Conservation (phyloP, 2,797 vertebrate species). For the Gymnopithys bicolor region DNA sequence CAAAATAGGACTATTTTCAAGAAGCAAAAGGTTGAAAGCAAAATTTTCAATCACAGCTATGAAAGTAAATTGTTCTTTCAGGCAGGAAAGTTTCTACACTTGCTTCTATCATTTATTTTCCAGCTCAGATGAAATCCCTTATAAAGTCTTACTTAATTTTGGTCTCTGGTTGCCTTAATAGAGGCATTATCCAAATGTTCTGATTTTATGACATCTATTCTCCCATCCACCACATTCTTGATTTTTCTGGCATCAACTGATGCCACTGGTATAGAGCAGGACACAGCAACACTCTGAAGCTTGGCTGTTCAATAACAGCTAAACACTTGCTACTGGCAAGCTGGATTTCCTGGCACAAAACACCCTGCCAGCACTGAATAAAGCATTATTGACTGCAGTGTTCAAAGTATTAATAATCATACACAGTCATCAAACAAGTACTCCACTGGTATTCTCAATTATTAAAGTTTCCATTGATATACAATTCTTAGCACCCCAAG, state of each 20-base stretch:
- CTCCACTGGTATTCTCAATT: not conserved
- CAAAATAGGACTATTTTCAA: not conserved
- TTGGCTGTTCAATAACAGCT: not conserved
- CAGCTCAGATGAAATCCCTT: not conserved
- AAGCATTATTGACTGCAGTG: constrained; percentile 1
- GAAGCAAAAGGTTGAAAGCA: not conserved
- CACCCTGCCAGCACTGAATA: not conserved
- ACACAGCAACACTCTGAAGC: not conserved
- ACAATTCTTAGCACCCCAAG: constrained; percentile 4
- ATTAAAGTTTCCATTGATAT: constrained; percentile 24
- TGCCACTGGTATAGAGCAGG: not conserved
- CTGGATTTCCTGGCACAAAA: constrained; percentile 1
- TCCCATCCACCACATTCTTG: not conserved
- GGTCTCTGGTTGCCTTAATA: not conserved
- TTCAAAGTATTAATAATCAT: not conserved
- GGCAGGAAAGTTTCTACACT: not conserved
- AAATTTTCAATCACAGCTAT: not conserved
- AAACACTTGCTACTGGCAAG: not conserved
- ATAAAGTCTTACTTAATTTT: not conserved
- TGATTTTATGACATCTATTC: not conserved
- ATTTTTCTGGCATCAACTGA: not conserved
- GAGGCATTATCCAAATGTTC: not conserved
- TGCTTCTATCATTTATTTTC: not conserved
- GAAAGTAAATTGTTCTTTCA: not conserved
- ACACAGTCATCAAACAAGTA: constrained; percentile 5